Base-by-base conservation (phyloP, 2,113 vertebrate genomes). In the Oxyura jamaicensis region DNA sequence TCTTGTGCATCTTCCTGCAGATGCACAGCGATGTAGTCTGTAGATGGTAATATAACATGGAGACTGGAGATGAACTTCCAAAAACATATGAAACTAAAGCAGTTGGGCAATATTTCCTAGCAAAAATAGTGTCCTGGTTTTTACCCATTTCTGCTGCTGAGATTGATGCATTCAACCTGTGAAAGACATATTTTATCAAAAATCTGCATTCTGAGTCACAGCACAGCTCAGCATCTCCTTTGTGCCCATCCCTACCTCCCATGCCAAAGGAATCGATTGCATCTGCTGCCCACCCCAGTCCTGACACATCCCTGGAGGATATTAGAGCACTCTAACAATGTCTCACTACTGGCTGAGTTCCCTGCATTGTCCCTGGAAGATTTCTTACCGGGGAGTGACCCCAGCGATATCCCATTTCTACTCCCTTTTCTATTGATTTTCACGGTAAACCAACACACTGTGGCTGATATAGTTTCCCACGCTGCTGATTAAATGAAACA, bases 341-440 rank as follows among this genome's bases (percentile, higher is more conserved):
- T 55, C 65, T 72, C 1, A 1, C 52, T 93, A 60, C 93, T 88
- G 93, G 69, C 68, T 59, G 85, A 56, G 72, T 60, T n/a, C 72
- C 42, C 39, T 3, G 1, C 28, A 2, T 31, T 81, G 63, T 25
- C 56, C 76, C 66, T 86, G 79, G 66, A 60, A 42, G 68, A 83
- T 71, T 50, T 41, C 18, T 9, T 65, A 22, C 29, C 22, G 3
- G 28, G 35, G 35, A 52, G 36, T 19, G 36, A 53, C 46, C 29
- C 39, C 36, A 44, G 63, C 16, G 39, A 39, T 52, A 76, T 77
- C 60, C 65, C 80, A 79, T 79, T 95, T 88, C 86, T 41, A 42
- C 46, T 36, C 20, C 18, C 26, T 81, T 86, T 44, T 4, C 48
- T 92, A 93, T 86, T 82, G 83, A 91, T 96, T 94, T 90, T 89